These are phyloP conservation scores for Copidosoma aretas DNA, from an alignment of 2,888 invertebrate species.

Conservation along the genomic window DNA sequence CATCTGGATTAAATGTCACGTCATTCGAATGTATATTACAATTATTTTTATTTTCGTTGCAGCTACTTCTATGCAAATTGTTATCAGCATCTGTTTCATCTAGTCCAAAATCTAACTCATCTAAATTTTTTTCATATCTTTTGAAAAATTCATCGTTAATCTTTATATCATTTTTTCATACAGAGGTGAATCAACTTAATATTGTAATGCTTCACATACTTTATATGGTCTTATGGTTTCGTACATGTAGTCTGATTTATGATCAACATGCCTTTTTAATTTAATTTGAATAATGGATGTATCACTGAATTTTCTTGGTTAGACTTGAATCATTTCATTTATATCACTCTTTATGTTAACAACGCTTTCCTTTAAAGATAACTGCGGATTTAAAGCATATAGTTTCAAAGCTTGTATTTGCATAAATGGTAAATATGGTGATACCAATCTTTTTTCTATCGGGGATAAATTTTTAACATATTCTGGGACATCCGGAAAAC, in stretches of 20 bases:
- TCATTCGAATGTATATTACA: slow-evolving; percentile 33
- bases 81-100: too few species aligned
- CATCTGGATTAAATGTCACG: slow-evolving; percentile 22
- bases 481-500: too few species aligned
- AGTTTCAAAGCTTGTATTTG: slow-evolving; percentile 51
- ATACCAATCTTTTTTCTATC: slow-evolving; percentile 55
- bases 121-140: too few species aligned
- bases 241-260: slow-evolving; percentile 48
- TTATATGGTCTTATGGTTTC: slow-evolving; percentile 48
- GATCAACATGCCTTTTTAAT: slow-evolving; percentile 48
- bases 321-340: slow-evolving; percentile 35
- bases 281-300: too few species aligned
- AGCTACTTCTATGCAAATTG: too few species aligned
- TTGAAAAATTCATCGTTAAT: slow-evolving; percentile 30
- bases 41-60: too few species aligned
- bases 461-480: slow-evolving; percentile 41
- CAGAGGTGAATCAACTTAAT: slow-evolving; percentile 24
- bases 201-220: slow-evolving; percentile 33
- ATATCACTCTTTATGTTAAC: slow-evolving; percentile 43
- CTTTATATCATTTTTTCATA: slow-evolving; percentile 30
- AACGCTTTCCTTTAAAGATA: slow-evolving; percentile 50
- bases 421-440: slow-evolving; percentile 55
- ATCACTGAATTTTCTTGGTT: slow-evolving; percentile 44
- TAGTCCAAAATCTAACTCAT: too few species aligned
- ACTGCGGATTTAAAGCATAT: slow-evolving; percentile 49